Evolutionary conservation across 2,888 invertebrate genomes (phyloP).

Genomic region (Eubasilissa splendida): DNA sequence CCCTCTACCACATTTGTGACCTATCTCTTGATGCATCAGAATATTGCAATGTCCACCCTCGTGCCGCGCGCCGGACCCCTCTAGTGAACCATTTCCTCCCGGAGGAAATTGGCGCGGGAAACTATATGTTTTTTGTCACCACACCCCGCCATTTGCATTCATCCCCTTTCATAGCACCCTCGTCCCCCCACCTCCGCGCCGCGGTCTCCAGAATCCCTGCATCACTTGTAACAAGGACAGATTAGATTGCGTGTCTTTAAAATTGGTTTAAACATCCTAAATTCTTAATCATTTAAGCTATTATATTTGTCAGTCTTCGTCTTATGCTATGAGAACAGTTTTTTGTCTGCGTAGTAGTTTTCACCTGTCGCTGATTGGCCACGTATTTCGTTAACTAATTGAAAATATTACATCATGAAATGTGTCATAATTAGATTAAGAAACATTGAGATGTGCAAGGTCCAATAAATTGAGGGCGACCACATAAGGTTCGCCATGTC

Average conservation of each 20-base stretch:
- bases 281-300: too few species aligned
- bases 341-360: too few species aligned
- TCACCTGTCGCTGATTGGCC: too few species aligned
- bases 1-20: conserved; percentile 4
- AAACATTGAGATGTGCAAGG: too few species aligned
- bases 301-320: too few species aligned
- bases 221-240: background rate
- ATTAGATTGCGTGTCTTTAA: conserved; percentile 12
- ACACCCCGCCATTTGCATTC: conserved; percentile 39
- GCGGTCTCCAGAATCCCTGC: background rate
- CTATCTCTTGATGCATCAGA: conserved; percentile 42
- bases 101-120: conserved; percentile 55
- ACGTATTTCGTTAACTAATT: too few species aligned
- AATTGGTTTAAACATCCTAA: background rate
- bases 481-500: too few species aligned
- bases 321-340: too few species aligned
- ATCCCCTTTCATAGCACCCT: background rate
- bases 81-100: conserved; percentile 46
- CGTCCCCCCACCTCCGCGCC: background rate
- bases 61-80: conserved; percentile 1
- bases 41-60: conserved; percentile 26
- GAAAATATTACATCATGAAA: too few species aligned
- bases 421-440: too few species aligned
- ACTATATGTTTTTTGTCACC: conserved; percentile 53
- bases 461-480: too few species aligned